A percentile compares a stretch with the other conserved stretches of the same genome.
phyloP scores from a whole-genome alignment of 2,797 vertebrate species.

The Sitta carolinensis region DNA sequence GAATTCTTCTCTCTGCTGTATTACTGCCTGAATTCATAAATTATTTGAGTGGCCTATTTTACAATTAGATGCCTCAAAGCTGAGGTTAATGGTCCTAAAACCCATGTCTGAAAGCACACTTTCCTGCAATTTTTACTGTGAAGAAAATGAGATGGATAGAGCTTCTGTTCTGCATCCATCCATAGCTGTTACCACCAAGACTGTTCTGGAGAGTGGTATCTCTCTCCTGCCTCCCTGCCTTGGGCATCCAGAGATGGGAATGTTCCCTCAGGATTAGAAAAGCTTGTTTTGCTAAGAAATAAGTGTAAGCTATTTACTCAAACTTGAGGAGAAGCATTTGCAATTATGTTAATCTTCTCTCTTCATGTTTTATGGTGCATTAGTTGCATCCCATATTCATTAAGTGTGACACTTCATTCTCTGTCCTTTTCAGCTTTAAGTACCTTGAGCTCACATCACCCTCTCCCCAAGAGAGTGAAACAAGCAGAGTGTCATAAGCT shows the following conservation, averaged over 20 bases:
- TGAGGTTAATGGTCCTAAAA: neutral
- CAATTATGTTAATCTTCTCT: neutral
- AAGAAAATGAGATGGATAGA: neutral
- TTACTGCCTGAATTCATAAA: constrained; percentile 45
- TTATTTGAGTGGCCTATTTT: constrained; percentile 58
- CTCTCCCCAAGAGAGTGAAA: neutral
- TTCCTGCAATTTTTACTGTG: neutral
- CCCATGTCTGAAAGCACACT: neutral
- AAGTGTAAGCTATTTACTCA: neutral
- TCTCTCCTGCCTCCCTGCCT: neutral
- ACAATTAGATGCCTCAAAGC: neutral
- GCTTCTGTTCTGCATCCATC: neutral
- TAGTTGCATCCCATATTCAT: neutral
- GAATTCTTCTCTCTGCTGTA: neutral
- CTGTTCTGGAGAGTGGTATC: neutral
- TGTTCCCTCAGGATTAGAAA: neutral
- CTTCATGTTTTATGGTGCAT: neutral
- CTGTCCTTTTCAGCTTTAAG: neutral
- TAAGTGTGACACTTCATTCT: neutral
- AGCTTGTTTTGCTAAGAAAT: constrained; percentile 14
- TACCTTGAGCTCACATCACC: neutral
- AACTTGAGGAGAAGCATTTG: neutral
- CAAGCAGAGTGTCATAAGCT: neutral
- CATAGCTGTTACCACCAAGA: neutral
- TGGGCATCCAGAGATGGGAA: neutral